Percentiles rank a stretch among this genome's conserved stretches.
Conservation (phyloP, 2,888 invertebrate species). For the Aspidapion aeneum region DNA sequence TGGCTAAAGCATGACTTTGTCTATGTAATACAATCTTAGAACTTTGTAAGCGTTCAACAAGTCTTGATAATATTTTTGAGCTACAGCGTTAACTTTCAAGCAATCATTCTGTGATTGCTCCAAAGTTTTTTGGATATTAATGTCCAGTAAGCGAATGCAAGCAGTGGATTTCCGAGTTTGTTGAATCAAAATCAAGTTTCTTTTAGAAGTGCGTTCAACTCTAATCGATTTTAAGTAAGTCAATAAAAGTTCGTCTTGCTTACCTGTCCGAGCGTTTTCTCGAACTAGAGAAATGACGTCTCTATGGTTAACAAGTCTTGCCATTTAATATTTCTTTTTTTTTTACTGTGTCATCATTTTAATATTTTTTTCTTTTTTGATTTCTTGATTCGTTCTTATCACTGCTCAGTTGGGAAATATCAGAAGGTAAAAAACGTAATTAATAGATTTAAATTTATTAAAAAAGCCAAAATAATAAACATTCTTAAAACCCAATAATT, state of each 20-base stretch:
- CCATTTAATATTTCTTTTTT: too few relatives aligned
- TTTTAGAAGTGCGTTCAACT: conserved; percentile 80
- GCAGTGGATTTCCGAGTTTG: conserved; percentile 58
- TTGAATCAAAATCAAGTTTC: conserved; percentile 82
- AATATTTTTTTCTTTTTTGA: too few relatives aligned
- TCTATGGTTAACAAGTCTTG: conserved; percentile 92
- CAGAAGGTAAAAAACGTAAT: too few relatives aligned
- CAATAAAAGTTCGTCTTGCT: conserved; percentile 71
- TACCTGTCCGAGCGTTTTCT: conserved; percentile 60
- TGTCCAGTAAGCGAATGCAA: conserved; percentile 74
- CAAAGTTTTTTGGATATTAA: conserved; percentile 74
- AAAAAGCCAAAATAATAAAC: too few relatives aligned
- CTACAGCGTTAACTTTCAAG: conserved; percentile 39
- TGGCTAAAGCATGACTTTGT: conserved; percentile 76
- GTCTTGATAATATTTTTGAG: conserved; percentile 38
- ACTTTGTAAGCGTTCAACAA: conserved; percentile 42
- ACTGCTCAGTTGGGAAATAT: too few relatives aligned
- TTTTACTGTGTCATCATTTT: too few relatives aligned
- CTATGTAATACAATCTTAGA: conserved; percentile 77
- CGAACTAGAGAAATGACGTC: conserved; percentile 86
- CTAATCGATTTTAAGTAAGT: conserved; percentile 87
- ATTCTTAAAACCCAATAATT: too few relatives aligned
- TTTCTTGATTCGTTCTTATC: too few relatives aligned
- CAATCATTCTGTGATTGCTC: conserved; percentile 41
- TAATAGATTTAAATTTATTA: too few relatives aligned